Evolutionary conservation across 2,888 invertebrate species (phyloP), one percentile per base, ranked within the genome.

Genomic region (Melanostoma scalare): DNA sequence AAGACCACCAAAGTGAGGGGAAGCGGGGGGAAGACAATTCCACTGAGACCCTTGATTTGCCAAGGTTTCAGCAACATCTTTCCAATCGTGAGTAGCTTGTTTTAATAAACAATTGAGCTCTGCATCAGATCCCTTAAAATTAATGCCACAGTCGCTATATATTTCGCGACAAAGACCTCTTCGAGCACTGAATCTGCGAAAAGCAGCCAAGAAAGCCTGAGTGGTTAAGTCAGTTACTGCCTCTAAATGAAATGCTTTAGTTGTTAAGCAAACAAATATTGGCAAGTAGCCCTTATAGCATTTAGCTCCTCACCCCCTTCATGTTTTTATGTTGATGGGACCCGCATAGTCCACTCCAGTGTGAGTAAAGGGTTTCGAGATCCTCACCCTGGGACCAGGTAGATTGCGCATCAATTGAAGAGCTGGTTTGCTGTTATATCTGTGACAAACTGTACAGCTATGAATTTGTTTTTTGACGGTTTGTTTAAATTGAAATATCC

Each of bases 141-240:
- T 89, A 0, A 87, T 87, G 0, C 88, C 89, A 56, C 86, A 86
- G 52, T 89, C 89, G 58, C 86, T 85, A 71, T 86, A 87, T 0
- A 89, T 55, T 4, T 86, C 50, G 1, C 63, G 46, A n/a, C 86
- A 86, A 4, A 86, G 9, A 5, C 88, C 89, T 48, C 88, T 78
- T 4, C 88, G 76, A 2, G 87, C 44, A 0, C 82, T 72, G 44
- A 89, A 89, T 6, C 89, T 63, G 8, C 82, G 61, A 9, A 88
- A 79, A 0, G 87, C 86, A 2, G 87, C 87, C 1, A 88, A 10
- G 60, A 88, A 89, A 0, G 86, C 85, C 6, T 87, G 78, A 0
- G 87, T 85, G 0, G 85, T 80, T 31, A 85, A 8, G 61, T 85
- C 77, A 5, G 53, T 48, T 2, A 75, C 85, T 3, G 40, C 30